A percentile compares a stretch with the other conserved stretches of the same genome.
Evolutionary conservation across 1,140 invertebrate species (phyloP).

Genomic region (Parasteatoda tepidariorum): DNA sequence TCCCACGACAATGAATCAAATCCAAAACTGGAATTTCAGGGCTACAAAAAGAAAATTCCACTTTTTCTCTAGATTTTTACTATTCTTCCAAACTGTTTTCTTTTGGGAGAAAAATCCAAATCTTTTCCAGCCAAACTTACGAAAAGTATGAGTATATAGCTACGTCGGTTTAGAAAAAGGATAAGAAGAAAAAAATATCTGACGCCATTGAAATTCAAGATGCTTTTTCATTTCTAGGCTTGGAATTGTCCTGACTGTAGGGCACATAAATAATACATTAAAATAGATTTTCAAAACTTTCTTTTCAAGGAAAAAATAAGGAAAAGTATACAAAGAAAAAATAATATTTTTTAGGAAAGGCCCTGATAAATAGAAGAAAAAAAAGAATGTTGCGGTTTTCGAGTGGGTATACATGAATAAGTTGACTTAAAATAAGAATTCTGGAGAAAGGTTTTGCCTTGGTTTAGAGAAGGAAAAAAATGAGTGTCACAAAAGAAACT

Average conservation of each 20-base stretch:
- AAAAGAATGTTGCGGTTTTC: conserved; percentile 50
- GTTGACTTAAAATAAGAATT: conserved; percentile 51
- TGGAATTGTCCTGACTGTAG: conserved; percentile 38
- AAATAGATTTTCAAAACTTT: conserved; percentile 51
- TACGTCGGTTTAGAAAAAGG: conserved; percentile 24
- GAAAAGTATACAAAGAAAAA: conserved; percentile 1
- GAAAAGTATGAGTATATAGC: conserved; percentile 19
- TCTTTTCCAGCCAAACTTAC: conserved; percentile 31
- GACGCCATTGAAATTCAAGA: conserved; percentile 52
- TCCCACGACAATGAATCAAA: conserved; percentile 6
- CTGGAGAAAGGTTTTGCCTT: conserved; percentile 8
- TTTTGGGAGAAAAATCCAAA: conserved; percentile 20
- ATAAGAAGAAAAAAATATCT: background rate
- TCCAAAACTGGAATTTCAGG: conserved; percentile 14
- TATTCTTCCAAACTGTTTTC: background rate
- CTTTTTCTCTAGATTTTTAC: background rate
- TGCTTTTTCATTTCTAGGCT: conserved; percentile 45
- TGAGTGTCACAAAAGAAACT: conserved; percentile 37
- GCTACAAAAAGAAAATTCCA: background rate
- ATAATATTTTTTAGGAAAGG: background rate
- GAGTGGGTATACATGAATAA: conserved; percentile 50
- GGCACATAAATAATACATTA: conserved; percentile 56
- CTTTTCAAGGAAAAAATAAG: background rate
- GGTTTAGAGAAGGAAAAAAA: conserved; percentile 29
- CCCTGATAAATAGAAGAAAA: background rate